These are phyloP conservation scores for Aegotheles bennettii DNA, from an alignment of 2,113 vertebrate genomes.

Conservation along the genomic window DNA sequence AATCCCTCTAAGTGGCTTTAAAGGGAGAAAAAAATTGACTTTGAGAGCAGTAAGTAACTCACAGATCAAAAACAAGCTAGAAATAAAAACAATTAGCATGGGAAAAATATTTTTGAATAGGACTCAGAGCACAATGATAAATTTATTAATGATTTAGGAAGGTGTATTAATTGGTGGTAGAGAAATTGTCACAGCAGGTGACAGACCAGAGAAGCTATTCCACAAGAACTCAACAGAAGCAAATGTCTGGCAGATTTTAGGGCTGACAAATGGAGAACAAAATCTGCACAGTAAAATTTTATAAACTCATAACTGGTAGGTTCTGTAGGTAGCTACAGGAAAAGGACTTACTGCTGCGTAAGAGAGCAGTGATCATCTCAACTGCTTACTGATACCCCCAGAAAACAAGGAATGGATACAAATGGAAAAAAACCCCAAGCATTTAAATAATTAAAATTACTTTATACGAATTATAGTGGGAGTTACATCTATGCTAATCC, in stretches of 20 bases:
- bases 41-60: not conserved
- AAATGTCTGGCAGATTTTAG: not conserved
- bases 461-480: not conserved
- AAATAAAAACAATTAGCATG: no score
- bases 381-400: no score
- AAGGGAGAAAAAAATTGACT: not conserved
- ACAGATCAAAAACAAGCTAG: not conserved
- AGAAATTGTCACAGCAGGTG: not conserved
- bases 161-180: not conserved
- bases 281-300: not conserved
- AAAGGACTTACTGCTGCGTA: not conserved
- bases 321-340: not conserved
- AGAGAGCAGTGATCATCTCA: not conserved
- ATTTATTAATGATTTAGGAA: not conserved
- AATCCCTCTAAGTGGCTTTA: not conserved
- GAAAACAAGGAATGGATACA: not conserved
- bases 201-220: not conserved
- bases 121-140: not conserved
- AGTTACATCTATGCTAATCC: not conserved
- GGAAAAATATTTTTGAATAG: not conserved
- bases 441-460: not conserved
- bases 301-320: not conserved
- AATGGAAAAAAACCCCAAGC: not conserved
- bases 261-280: not conserved
- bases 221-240: not conserved